phyloP scores from a whole-genome alignment of 2,888 invertebrate genomes.

The Malthinus flaveolus region DNA sequence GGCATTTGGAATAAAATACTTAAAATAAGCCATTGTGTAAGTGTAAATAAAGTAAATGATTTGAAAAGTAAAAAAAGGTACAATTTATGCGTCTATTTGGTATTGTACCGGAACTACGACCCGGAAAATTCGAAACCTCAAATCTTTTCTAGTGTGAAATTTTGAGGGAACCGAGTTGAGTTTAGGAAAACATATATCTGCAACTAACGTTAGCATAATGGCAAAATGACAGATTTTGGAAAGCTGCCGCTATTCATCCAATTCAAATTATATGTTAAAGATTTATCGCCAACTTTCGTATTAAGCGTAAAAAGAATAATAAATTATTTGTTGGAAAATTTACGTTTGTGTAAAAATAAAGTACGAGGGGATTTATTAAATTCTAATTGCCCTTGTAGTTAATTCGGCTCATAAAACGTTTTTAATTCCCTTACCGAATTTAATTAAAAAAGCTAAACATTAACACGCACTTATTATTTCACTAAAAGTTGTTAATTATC shows the following conservation, averaged over 20 bases:
- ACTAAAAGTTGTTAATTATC: too few relatives aligned
- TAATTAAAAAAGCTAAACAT: too few relatives aligned
- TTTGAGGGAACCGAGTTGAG: constrained; percentile 17
- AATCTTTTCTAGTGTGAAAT: constrained; percentile 20
- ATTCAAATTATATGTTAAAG: constrained; percentile 20
- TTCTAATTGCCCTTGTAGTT: too few relatives aligned
- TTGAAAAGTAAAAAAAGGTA: constrained; percentile 9
- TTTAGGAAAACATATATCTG: constrained; percentile 21
- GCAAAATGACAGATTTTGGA: constrained; percentile 24
- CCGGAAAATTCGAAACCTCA: constrained; percentile 18
- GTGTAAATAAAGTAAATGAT: constrained; percentile 10
- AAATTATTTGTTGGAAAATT: constrained; percentile 4
- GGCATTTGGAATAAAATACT: too few relatives aligned
- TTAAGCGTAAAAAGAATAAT: constrained; percentile 14
- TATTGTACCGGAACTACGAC: constrained; percentile 13
- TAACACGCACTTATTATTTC: too few relatives aligned
- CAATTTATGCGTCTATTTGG: constrained; percentile 19
- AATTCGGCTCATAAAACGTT: too few relatives aligned
- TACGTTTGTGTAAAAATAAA: too few relatives aligned
- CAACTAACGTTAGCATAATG: constrained; percentile 21
- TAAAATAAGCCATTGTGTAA: too few relatives aligned
- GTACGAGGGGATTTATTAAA: too few relatives aligned
- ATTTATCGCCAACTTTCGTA: constrained; percentile 20
- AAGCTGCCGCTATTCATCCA: constrained; percentile 13
- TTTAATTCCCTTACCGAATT: too few relatives aligned